Base-by-base conservation (phyloP, 2,113 vertebrate species). In the Lynx canadensis region DNA sequence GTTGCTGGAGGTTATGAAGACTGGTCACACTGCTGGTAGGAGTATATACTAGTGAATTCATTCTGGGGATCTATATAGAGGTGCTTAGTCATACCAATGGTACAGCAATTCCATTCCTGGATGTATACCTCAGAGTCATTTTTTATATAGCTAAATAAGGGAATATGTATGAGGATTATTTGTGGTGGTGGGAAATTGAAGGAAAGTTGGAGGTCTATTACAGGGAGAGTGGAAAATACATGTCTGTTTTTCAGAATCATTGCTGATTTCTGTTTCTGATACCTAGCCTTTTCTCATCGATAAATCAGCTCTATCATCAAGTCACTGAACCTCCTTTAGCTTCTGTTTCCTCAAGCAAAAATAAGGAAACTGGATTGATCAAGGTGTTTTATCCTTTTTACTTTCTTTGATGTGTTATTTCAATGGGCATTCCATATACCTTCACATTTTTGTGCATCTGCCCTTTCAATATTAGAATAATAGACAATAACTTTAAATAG, bases 341-440 rank as follows among this genome's bases (percentile, higher is more conserved):
- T 93, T 52, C 52, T 88, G 29, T 52, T 95, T 91, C 15, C 21
- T 97, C 74, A 96, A 82, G 25, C 29, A 93, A 81, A 89, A 97
- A 73, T 41, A 95, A 95, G 63, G n/a, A 33, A 85, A 95, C 5
- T 81, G 12, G 36, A 65, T 76, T 78, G 31, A 89, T 78, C 71
- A 91, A 31, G 4, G 5, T 88, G 13, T 6, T 5, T 84, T 85
- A 57, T 31, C 9, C 36, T 74, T 92, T 94, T 85, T 89, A 81
- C 36, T 60, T 60, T 15, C 18, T 85, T 12, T 48, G 50, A 83
- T 83, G 31, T 66, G 89, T 89, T 45, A 85, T 65, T 92, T 89
- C 83, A 96, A 18, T 95, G 29, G 50, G 63, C 41, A n/a, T 96
- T 95, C 76, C 27, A 71, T 55, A 78, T 82, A 88, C 52, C 50